A percentile compares a stretch with the other conserved stretches of the same genome.
Conservation (phyloP, 2,888 invertebrate genomes). For the Nezara viridula region DNA sequence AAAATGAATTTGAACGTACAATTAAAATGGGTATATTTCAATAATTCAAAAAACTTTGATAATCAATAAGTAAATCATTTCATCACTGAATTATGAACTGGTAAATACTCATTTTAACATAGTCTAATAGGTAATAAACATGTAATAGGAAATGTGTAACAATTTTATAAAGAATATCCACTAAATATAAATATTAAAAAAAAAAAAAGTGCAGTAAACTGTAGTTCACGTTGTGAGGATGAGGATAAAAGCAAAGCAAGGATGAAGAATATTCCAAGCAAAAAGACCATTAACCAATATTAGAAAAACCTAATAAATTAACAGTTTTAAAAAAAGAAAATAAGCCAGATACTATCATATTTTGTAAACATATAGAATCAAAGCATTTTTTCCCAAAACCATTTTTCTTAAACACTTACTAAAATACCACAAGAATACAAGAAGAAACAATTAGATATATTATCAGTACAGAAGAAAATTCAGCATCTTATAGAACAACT, state of each 20-base stretch:
- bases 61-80: neutral
- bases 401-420: neutral
- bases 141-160: neutral
- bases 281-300: constrained; percentile 47
- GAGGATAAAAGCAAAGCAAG: constrained; percentile 49
- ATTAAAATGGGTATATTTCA: neutral
- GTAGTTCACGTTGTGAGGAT: constrained; percentile 62
- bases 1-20: neutral
- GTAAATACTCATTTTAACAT: neutral
- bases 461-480: neutral
- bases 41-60: neutral
- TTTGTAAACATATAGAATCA: neutral
- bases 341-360: neutral
- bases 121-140: neutral
- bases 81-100: neutral
- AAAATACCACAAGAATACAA: neutral
- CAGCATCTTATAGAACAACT: neutral
- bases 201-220: constrained; percentile 63
- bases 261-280: constrained; percentile 12
- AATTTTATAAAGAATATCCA: constrained; percentile 11
- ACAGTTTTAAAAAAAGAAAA: neutral
- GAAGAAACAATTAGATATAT: neutral
- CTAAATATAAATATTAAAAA: constrained; percentile 60
- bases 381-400: constrained; percentile 17
- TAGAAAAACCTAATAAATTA: neutral